Percentiles rank a stretch among this genome's conserved stretches.
Evolutionary conservation across 2,888 invertebrate species (phyloP).

Genomic region (Protophormia terraenovae): DNA sequence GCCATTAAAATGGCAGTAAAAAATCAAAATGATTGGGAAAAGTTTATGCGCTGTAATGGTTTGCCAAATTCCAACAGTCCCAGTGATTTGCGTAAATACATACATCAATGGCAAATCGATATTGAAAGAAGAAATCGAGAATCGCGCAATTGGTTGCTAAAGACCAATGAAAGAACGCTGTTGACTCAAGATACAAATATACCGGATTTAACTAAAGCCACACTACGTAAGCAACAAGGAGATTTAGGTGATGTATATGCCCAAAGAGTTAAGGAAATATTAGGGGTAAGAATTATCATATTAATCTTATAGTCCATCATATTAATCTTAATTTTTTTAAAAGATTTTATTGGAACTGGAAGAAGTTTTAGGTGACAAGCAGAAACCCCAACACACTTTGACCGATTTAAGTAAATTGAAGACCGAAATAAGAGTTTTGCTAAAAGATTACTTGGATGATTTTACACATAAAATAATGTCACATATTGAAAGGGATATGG

Average conservation of each 20-base stretch:
- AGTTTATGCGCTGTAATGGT: slow-evolving; percentile 81
- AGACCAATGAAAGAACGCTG: slow-evolving; percentile 79
- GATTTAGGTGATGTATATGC: slow-evolving; percentile 80
- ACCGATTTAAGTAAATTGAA: slow-evolving; percentile 77
- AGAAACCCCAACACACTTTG: slow-evolving; percentile 72
- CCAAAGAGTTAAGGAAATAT: slow-evolving; percentile 77
- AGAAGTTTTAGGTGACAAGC: slow-evolving; percentile 73
- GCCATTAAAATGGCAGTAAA: slow-evolving; percentile 75
- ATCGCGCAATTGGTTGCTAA: slow-evolving; percentile 80
- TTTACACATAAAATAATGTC: slow-evolving; percentile 80
- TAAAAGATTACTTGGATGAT: slow-evolving; percentile 79
- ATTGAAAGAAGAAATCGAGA: slow-evolving; percentile 73
- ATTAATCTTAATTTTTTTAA: not conserved
- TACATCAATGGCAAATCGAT: slow-evolving; percentile 80
- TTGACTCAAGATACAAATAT: slow-evolving; percentile 79
- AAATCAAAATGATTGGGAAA: slow-evolving; percentile 79
- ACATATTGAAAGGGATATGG: slow-evolving; percentile 81
- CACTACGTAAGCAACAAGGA: slow-evolving; percentile 77
- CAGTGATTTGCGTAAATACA: slow-evolving; percentile 80
- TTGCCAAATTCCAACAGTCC: slow-evolving; percentile 80
- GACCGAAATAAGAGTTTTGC: slow-evolving; percentile 77
- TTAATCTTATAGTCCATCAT: not conserved
- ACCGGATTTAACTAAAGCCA: slow-evolving; percentile 76
- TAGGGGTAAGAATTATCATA: slow-evolving; percentile 75
- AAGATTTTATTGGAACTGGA: slow-evolving; percentile 80